These are phyloP conservation scores for Dryobota labecula DNA, from an alignment of 2,888 invertebrate species.

Conservation along the genomic window DNA sequence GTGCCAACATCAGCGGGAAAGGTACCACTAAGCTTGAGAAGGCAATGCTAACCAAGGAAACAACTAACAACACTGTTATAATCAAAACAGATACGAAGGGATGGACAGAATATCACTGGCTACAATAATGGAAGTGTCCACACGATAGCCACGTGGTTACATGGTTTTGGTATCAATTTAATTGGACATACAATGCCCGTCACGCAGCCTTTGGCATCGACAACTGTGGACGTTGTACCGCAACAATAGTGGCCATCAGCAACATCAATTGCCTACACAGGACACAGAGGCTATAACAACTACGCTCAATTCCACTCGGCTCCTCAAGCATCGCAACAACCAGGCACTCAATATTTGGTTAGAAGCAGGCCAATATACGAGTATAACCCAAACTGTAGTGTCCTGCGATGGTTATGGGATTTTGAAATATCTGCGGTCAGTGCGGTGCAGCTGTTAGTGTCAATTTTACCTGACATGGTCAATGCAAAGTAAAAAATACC, in stretches of 20 bases:
- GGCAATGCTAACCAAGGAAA: background rate
- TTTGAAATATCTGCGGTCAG: too few species aligned
- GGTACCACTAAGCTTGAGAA: too few species aligned
- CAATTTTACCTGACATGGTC: background rate
- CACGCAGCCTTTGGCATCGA: background rate
- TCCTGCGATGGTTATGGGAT: background rate
- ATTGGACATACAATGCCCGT: background rate
- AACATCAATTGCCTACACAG: background rate
- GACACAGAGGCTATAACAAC: background rate
- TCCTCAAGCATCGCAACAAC: conserved; percentile 17
- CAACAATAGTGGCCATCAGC: conserved; percentile 9
- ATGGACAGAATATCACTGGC: background rate
- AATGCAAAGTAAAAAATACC: background rate
- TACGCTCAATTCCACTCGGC: background rate
- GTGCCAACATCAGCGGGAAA: too few species aligned
- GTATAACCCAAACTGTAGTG: conserved; percentile 2
- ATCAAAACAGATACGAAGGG: background rate
- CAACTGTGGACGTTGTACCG: background rate
- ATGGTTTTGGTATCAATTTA: background rate
- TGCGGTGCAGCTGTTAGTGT: background rate
- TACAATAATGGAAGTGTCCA: background rate
- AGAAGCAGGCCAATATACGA: background rate
- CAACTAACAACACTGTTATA: background rate
- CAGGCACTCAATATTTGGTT: background rate
- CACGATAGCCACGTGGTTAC: background rate